Percentiles rank a stretch among this genome's conserved stretches.
Evolutionary conservation across 2,113 vertebrate species (phyloP).

Genomic region (Dasypus novemcinctus): DNA sequence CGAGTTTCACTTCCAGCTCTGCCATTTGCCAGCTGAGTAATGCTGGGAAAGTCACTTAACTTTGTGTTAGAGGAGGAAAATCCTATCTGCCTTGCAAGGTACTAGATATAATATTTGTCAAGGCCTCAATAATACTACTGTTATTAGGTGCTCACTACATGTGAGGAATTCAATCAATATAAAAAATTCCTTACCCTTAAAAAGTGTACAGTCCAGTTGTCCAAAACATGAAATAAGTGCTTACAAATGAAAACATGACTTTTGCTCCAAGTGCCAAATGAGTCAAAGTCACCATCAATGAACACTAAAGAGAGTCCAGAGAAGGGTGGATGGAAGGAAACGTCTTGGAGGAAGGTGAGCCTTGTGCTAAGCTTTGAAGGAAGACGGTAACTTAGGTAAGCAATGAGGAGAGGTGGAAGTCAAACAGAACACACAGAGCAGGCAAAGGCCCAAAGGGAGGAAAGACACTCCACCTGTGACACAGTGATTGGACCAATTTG

Average conservation of each 20-base stretch:
- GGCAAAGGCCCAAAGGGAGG: neutral
- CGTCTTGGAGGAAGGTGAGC: neutral
- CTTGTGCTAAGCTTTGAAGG: neutral
- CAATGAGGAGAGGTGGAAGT: neutral
- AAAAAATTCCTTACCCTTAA: neutral
- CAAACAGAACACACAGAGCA: neutral
- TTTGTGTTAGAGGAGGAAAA: neutral
- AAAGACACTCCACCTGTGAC: neutral
- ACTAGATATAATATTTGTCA: slow-evolving; percentile 28
- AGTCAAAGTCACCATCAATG: neutral
- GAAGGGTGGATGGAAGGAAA: too few species aligned
- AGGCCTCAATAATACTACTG: neutral
- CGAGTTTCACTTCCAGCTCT: neutral
- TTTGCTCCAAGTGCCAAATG: neutral
- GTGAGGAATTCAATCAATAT: neutral
- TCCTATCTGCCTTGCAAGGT: neutral
- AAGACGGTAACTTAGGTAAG: neutral
- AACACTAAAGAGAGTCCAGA: neutral
- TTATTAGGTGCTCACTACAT: neutral
- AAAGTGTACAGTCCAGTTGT: neutral
- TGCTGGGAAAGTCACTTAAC: neutral
- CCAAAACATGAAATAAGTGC: neutral
- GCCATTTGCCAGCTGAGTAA: neutral
- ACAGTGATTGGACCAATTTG: neutral
- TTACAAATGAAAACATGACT: neutral